Evolutionary conservation across 1,140 invertebrate species (phyloP).

Genomic region (Apis mellifera): DNA sequence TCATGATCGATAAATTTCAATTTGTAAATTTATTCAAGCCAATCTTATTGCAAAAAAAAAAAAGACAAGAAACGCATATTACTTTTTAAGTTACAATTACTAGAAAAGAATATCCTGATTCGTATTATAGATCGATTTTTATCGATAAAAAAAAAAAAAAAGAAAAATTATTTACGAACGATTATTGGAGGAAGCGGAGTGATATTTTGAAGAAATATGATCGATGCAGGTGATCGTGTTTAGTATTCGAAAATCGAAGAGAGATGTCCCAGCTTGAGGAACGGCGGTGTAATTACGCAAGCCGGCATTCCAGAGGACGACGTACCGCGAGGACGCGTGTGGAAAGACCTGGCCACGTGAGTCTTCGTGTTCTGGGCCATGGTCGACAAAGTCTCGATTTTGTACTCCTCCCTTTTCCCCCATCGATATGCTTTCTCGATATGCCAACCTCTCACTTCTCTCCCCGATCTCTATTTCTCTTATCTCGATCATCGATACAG

Average conservation of each 20-base stretch:
- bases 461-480: not conserved
- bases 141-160: too few species aligned
- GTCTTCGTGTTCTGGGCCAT: conserved; percentile 67
- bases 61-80: too few species aligned
- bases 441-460: not conserved
- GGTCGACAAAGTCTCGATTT: conserved; percentile 56
- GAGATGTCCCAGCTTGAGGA: conserved; percentile 30
- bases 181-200: too few species aligned
- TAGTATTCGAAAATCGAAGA: conserved; percentile 71
- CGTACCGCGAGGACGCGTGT: conserved; percentile 57
- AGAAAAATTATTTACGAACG: too few species aligned
- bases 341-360: conserved; percentile 58
- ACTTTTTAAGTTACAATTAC: too few species aligned
- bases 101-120: too few species aligned
- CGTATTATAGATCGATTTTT: too few species aligned
- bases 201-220: too few species aligned
- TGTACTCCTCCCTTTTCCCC: not conserved
- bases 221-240: conserved; percentile 43
- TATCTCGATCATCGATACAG: too few species aligned
- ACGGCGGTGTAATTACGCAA: conserved; percentile 57
- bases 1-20: too few species aligned
- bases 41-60: too few species aligned
- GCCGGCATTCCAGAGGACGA: conserved; percentile 57
- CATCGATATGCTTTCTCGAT: not conserved
- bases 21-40: too few species aligned